Evolutionary conservation across 1,140 invertebrate genomes (phyloP).

Genomic region (Cydia amplana): DNA sequence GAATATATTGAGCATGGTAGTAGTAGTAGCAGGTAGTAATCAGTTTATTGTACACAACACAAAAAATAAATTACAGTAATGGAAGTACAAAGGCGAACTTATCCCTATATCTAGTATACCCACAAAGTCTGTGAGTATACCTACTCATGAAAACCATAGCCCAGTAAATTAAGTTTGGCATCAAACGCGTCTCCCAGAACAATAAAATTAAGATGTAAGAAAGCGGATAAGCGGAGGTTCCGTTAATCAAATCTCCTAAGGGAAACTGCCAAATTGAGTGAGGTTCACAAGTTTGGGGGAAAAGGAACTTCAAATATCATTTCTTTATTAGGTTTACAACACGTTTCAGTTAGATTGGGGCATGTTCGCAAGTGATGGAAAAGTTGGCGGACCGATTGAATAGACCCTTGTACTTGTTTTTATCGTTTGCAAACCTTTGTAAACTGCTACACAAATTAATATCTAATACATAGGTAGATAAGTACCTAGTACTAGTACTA

Average conservation of each 20-base stretch:
- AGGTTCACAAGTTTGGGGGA: constrained; percentile 12
- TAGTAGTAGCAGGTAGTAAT: too few relatives aligned
- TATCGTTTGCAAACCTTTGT: too few relatives aligned
- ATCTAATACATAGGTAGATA: too few relatives aligned
- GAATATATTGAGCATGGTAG: too few relatives aligned
- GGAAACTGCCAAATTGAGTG: constrained; percentile 27
- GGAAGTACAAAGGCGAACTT: too few relatives aligned
- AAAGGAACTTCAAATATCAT: constrained; percentile 27
- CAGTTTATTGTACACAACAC: too few relatives aligned
- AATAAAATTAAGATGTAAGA: constrained; percentile 27
- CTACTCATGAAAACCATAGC: neutral
- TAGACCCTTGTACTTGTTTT: neutral
- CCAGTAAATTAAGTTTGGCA: constrained; percentile 23
- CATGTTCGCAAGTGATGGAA: neutral
- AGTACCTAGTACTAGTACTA: too few relatives aligned
- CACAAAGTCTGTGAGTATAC: too few relatives aligned
- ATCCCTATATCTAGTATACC: neutral
- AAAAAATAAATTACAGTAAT: too few relatives aligned
- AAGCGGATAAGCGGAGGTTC: constrained; percentile 29
- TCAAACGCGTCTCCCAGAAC: constrained; percentile 16
- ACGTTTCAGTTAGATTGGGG: constrained; percentile 4
- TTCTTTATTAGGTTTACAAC: constrained; percentile 29
- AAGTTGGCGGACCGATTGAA: neutral
- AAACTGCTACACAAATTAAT: too few relatives aligned
- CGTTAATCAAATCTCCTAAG: constrained; percentile 27